Percentiles rank a stretch among this genome's conserved stretches.
phyloP scores from a whole-genome alignment of 2,113 vertebrate species.

The Spermophilus dauricus region DNA sequence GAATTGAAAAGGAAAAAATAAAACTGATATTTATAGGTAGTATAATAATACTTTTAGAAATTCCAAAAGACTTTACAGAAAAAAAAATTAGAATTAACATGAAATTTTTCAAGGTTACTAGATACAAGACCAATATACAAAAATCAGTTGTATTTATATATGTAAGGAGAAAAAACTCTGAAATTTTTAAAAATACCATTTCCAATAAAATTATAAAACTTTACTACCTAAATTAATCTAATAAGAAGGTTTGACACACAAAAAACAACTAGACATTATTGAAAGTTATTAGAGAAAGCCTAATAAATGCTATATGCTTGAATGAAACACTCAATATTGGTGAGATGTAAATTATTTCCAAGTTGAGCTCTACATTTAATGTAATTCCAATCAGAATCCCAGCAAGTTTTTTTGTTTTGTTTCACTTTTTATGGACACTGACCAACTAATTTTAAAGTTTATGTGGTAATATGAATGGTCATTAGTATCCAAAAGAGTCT shows the following conservation, averaged over 20 bases:
- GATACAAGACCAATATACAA: background rate
- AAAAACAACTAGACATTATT: background rate
- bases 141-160: background rate
- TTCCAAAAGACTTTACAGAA: background rate
- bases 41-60: conserved; percentile 29
- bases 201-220: background rate
- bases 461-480: background rate
- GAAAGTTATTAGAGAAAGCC: conserved; percentile 1
- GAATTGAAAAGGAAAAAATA: conserved; percentile 36
- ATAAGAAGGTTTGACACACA: conserved; percentile 28
- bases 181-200: conserved; percentile 35
- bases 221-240: background rate
- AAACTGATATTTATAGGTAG: background rate
- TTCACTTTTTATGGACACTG: background rate
- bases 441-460: background rate
- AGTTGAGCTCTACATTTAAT: conserved; percentile 4
- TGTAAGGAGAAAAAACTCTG: background rate
- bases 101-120: background rate
- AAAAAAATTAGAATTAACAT: conserved; percentile 30
- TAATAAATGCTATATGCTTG: background rate
- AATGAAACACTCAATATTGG: background rate
- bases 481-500: background rate
- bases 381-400: background rate
- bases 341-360: background rate
- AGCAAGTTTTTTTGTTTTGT: background rate